These are phyloP conservation scores for Eulithis testata DNA, from an alignment of 2,888 invertebrate species.

Conservation along the genomic window DNA sequence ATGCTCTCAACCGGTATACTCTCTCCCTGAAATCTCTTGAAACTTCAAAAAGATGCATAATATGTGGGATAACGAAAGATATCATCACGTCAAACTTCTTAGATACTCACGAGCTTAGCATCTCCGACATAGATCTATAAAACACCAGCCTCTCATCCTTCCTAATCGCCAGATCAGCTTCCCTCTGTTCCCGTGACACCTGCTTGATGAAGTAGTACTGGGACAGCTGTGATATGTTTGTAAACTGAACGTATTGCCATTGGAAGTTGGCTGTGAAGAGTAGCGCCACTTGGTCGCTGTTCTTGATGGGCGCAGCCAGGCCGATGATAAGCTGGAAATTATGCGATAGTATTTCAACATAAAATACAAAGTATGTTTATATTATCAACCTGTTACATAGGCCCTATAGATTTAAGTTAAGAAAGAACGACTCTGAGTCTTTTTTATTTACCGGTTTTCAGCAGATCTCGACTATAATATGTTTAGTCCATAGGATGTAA, in stretches of 20 bases:
- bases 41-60: too few relatives aligned
- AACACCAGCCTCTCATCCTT: conserved; percentile 70
- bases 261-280: conserved; percentile 86
- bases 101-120: conserved; percentile 65
- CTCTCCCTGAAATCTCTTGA: too few relatives aligned
- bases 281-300: conserved; percentile 79
- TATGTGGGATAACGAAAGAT: too few relatives aligned
- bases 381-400: too few relatives aligned
- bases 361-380: too few relatives aligned
- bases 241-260: conserved; percentile 85
- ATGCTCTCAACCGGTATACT: too few relatives aligned
- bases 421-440: too few relatives aligned
- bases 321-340: conserved; percentile 84
- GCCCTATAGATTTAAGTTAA: too few relatives aligned
- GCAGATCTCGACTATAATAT: too few relatives aligned
- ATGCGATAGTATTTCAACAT: not conserved
- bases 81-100: not conserved
- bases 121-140: conserved; percentile 64
- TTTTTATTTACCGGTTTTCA: too few relatives aligned
- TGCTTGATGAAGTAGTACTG: conserved; percentile 76
- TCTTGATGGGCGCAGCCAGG: conserved; percentile 82
- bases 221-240: conserved; percentile 78
- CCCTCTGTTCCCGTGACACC: conserved; percentile 69
- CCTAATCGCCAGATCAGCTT: conserved; percentile 58
- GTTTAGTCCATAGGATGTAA: too few relatives aligned